These are phyloP conservation scores for Orcinus orca DNA, from an alignment of 2,113 vertebrate genomes.

Conservation along the genomic window DNA sequence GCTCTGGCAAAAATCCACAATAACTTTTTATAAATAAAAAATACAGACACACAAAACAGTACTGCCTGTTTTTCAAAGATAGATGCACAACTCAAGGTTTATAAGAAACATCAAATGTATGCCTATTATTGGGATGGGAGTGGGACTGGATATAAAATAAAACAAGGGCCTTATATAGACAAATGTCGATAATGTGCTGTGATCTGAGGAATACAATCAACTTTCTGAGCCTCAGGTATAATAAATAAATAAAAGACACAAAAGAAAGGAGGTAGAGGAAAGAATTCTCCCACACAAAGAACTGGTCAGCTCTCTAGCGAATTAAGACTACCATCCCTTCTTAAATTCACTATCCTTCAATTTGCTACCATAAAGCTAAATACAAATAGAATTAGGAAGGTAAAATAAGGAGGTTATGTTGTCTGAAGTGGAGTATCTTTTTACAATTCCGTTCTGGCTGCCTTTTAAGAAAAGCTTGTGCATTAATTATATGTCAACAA, in stretches of 20 bases:
- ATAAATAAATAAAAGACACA: neutral
- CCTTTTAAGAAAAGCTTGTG: conserved; percentile 2
- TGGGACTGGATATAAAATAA: neutral
- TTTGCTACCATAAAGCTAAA: neutral
- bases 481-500: conserved; percentile 29
- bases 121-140: neutral
- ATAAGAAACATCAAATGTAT: neutral
- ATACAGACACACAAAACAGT: neutral
- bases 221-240: neutral
- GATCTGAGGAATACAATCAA: neutral
- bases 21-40: neutral
- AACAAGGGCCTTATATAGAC: neutral
- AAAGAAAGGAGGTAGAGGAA: neutral
- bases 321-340: neutral
- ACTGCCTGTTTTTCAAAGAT: neutral
- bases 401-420: neutral
- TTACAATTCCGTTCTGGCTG: neutral
- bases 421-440: neutral
- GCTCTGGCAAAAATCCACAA: too few species aligned
- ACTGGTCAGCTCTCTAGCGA: neutral
- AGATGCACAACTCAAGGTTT: neutral
- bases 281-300: neutral
- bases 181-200: neutral
- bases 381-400: neutral
- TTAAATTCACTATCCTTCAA: neutral